phyloP scores from a whole-genome alignment of 2,113 vertebrate genomes.

The Chionis minor region DNA sequence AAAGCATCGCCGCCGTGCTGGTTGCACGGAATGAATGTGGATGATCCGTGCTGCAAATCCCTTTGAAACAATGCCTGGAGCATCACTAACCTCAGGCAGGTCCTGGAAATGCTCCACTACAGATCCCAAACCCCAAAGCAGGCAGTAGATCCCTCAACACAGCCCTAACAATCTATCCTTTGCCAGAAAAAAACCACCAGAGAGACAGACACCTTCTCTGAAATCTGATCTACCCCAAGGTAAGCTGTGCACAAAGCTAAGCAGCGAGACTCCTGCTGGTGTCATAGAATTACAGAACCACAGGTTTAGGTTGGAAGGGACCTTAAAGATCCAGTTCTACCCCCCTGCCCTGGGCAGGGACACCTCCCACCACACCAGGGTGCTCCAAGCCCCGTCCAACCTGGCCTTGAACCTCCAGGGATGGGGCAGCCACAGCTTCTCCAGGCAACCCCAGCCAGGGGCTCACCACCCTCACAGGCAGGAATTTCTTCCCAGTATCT shows the following conservation, averaged over 20 bases:
- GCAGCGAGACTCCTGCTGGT: fast-evolving
- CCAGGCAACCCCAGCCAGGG: too few species aligned
- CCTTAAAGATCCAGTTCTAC: too few species aligned
- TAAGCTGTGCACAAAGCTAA: not conserved
- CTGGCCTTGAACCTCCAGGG: too few species aligned
- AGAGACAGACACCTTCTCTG: too few species aligned
- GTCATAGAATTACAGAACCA: too few species aligned
- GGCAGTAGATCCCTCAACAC: not conserved
- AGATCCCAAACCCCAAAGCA: not conserved
- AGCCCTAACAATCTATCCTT: not conserved
- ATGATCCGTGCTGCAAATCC: not conserved
- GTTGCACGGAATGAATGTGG: not conserved
- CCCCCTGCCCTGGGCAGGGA: too few species aligned
- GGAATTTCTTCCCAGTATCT: too few species aligned
- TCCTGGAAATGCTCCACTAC: not conserved
- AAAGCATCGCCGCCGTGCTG: fast-evolving
- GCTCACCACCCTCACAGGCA: too few species aligned
- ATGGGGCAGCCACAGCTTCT: too few species aligned
- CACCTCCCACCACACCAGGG: too few species aligned
- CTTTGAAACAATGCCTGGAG: not conserved
- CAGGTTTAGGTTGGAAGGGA: too few species aligned
- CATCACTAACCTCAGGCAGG: not conserved
- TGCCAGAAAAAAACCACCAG: not conserved
- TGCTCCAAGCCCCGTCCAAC: too few species aligned
- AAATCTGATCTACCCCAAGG: not conserved